Evolutionary conservation across 2,797 vertebrate genomes (phyloP), one percentile per base, ranked within the genome.

Genomic region (Aldrovandia affinis): DNA sequence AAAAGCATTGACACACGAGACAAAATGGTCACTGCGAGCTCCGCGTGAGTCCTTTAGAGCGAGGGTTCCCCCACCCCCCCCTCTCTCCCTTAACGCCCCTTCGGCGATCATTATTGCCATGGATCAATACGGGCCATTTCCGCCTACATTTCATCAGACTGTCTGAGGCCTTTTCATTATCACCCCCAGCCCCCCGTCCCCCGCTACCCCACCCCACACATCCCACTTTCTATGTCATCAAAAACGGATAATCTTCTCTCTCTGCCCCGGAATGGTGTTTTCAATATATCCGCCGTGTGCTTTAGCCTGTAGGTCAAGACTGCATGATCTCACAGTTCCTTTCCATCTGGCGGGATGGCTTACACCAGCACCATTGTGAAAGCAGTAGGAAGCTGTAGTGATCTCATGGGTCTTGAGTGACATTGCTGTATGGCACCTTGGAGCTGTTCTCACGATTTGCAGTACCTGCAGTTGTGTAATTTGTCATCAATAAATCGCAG

Each of bases 381-480:
- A 61, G 36, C 83, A 68, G 80, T 88, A 84, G 75, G 85, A 84
- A 85, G 84, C 73, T 33, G 36, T 0, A 47, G 65, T 84, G 88
- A 93, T 92, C 92, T 92, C 90, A 91, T 91, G 87, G 84, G 81
- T 92, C 90, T 94, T 90, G 88, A 90, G 90, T 93, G 88, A 91
- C 91, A 90, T 28, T 7, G 1, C 82, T 78, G 83, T 81, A 20
- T 80, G 82, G 83, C 82, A 86, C 83, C 91, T 90, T 14, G 1
- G 79, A 91, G 88, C 85, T n/a, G 81, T 89, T 88, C 85, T 75
- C 85, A 88, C 63, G 78, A 82, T 87, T 87, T 42, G 70, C 68
- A 89, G 84, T 85, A 20, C 73, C 20, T n/a, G 15, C 36, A 47
- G 84, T 87, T 89, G 80, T 87, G 87, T 88, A 84, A 55, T 33